Evolutionary conservation across 2,888 invertebrate species (phyloP), one percentile per base, ranked within the genome.

Genomic region (Eristalinus sepulchralis): DNA sequence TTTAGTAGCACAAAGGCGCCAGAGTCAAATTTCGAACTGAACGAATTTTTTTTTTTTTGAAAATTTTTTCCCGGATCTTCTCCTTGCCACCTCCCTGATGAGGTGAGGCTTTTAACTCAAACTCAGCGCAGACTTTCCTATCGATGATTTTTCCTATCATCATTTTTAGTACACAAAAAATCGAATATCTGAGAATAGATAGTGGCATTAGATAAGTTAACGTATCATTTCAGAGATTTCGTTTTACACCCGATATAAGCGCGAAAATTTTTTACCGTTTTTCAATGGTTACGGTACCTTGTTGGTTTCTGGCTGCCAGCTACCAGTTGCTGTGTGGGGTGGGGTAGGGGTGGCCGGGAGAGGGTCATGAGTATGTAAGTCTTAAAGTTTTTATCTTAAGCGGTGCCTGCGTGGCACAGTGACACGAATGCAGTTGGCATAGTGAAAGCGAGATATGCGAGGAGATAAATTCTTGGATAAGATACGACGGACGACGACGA

Each of bases 181-280:
- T 92, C 91, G 91, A 92, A 92, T 92, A 92, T 92, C 92, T 93
- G 91, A 91, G 90, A 92, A 91, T 91, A 92, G 92, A 92, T 93
- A 93, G 92, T 92, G 91, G 90, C 90, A 91, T 91, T 91, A 92
- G 92, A 92, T 92, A 92, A 92, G 92, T 92, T 92, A 92, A 93
- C 92, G 92, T 93, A 92, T 92, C 92, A 91, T 91, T 91, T 90
- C 89, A 90, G 90, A 92, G 92, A 92, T 92, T 92, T 91, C 90
- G 90, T 88, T 87, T 88, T 78, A 82, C 87, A 88, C 84, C 86
- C 78, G 86, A 88, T 82, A 81, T 78, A 73, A 88, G 71, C 73
- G 88, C 76, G 57, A 86, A 88, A 83, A 78, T 72, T 78, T 87
- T 80, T 71, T 70, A 73, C 33, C 73, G 64, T 39, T 55, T 55